Conservation (phyloP, 2,113 vertebrate species). For the Ammodytes dubius region DNA sequence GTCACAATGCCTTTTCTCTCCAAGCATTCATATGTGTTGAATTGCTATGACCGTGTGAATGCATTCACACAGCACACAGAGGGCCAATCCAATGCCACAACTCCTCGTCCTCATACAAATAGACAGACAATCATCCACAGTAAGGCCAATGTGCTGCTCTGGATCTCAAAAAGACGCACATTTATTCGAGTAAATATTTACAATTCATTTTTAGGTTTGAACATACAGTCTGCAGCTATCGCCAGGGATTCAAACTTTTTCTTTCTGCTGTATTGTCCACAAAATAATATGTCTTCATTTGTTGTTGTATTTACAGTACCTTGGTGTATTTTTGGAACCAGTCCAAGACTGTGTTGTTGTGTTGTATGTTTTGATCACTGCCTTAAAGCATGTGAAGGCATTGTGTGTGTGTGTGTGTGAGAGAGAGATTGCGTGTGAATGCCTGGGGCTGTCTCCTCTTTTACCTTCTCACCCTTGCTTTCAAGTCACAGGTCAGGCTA, state of each 20-base stretch:
- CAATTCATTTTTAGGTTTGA: background rate
- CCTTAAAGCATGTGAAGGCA: background rate
- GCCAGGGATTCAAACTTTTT: background rate
- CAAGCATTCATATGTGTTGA: conserved; percentile 62
- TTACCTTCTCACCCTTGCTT: conserved; percentile 54
- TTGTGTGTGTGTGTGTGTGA: conserved; percentile 5
- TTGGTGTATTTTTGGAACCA: background rate
- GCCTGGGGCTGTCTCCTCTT: conserved; percentile 35
- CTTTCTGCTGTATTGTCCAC: background rate
- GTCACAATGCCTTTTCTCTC: conserved; percentile 70
- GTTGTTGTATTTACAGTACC: background rate
- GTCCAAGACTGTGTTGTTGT: background rate
- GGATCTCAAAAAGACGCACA: background rate
- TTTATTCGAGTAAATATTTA: conserved; percentile 1
- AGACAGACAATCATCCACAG: background rate
- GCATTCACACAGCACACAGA: conserved; percentile 29
- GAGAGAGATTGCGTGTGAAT: background rate
- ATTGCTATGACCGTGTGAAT: conserved; percentile 36
- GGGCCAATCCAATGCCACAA: conserved; percentile 19
- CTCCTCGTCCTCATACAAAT: conserved; percentile 13
- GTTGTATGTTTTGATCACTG: background rate
- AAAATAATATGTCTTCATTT: background rate
- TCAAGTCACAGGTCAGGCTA: conserved; percentile 59
- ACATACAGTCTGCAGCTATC: background rate
- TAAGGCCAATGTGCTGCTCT: conserved; percentile 4